Conservation (phyloP, 2,113 vertebrate species). For the Mustelus asterias region DNA sequence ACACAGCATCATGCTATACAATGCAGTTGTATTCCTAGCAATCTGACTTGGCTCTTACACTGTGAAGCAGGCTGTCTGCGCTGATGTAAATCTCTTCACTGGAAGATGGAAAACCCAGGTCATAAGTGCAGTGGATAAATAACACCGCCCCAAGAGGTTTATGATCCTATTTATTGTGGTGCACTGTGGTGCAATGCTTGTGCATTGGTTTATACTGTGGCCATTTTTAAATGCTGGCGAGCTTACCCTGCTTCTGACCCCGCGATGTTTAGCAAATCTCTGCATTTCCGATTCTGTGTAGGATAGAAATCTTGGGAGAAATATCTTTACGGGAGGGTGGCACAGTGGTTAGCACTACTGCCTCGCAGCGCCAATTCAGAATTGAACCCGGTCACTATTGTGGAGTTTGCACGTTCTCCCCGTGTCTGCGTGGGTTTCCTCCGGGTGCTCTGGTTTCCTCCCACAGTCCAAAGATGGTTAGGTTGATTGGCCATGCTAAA, state of each 20-base stretch:
- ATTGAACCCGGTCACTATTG: too few species aligned
- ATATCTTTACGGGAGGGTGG: not conserved
- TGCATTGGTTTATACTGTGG: not conserved
- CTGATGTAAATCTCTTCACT: not conserved
- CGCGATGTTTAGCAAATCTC: not conserved
- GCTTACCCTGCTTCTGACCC: not conserved
- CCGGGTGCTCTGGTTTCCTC: too few species aligned
- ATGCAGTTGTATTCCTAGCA: not conserved
- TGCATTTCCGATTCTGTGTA: not conserved
- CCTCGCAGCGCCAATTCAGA: too few species aligned
- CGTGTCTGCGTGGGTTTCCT: too few species aligned
- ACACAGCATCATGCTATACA: not conserved
- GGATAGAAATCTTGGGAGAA: not conserved
- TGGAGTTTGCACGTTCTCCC: too few species aligned
- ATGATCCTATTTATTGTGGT: not conserved
- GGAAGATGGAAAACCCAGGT: not conserved
- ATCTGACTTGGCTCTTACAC: not conserved
- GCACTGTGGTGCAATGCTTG: not conserved
- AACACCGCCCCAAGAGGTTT: not conserved
- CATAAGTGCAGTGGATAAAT: not conserved
- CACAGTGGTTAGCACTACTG: too few species aligned
- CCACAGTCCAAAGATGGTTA: too few species aligned
- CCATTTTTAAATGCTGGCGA: not conserved
- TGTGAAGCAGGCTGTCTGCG: not conserved
- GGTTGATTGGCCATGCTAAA: too few species aligned